phyloP scores from a whole-genome alignment of 2,888 invertebrate species.

The Limnephilus lunatus region DNA sequence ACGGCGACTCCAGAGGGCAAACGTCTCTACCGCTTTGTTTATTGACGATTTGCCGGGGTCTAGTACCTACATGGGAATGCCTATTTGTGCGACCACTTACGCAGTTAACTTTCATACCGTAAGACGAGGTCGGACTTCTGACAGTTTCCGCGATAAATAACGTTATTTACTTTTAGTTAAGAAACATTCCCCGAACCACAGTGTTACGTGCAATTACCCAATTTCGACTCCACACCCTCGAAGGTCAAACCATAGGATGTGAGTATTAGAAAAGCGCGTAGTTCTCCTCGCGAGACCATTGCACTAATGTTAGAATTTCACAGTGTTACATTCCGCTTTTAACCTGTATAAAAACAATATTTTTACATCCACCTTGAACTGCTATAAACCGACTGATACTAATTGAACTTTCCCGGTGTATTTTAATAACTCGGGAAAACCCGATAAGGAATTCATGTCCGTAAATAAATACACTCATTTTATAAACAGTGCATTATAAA shows the following conservation, averaged over 20 bases:
- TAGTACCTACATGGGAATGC: slow-evolving; percentile 7
- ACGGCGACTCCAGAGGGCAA: not conserved
- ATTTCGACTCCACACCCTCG: slow-evolving; percentile 20
- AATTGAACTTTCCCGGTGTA: not conserved
- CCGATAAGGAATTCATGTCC: not conserved
- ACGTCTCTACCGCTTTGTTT: slow-evolving; percentile 39
- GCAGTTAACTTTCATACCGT: slow-evolving; percentile 12
- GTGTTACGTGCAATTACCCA: not conserved
- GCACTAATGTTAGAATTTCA: not conserved
- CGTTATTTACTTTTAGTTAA: not conserved
- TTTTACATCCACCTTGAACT: slow-evolving; percentile 14
- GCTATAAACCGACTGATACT: not conserved
- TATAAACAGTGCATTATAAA: not conserved
- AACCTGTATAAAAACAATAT: not conserved
- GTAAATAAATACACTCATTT: not conserved
- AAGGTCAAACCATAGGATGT: slow-evolving; percentile 22
- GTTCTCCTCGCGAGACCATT: not conserved
- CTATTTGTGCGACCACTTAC: slow-evolving; percentile 14
- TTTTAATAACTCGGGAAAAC: not conserved
- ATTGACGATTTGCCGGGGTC: slow-evolving; percentile 27
- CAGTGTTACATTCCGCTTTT: not conserved
- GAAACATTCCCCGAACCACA: not conserved
- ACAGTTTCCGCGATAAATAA: not conserved
- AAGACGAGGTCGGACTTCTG: not conserved
- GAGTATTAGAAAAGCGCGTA: not conserved